Evolutionary conservation across 2,888 invertebrate species (phyloP), one percentile per base, ranked within the genome.

Genomic region (Esperia sulphurella): DNA sequence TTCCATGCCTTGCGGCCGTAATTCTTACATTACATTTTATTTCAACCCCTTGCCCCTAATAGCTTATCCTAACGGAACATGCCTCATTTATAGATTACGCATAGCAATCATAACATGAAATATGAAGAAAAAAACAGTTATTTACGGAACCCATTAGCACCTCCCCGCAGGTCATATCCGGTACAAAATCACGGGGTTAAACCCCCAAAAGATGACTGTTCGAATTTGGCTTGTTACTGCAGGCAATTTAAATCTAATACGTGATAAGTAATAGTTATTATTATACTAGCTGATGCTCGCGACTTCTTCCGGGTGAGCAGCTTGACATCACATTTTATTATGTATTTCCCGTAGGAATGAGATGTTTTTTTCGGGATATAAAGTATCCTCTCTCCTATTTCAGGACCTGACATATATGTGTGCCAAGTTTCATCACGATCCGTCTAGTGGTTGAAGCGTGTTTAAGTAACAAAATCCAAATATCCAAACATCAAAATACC

Each of bases 81-180:
- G 10, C 49, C 48, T 49, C 57, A 57, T 63, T 67, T 58, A 68
- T 66, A 61, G 63, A 73, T 73, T 71, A 72, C 60, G 54, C 49
- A 52, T 60, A 65, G 63, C 68, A 67, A 67, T 67, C 59, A 58
- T 54, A 65, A 63, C 52, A 41, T 12, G 33, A 45, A 44, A 48
- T 31, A 47, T 29, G 12, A 40, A 51, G 8, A 49, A 64, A 65
- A 68, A 68, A 61, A 55, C 56, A 54, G 53, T 66, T 69, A 77
- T 75, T 77, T 75, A 75, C 73, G 71, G 71, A 78, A 77, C 75
- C 75, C 70, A 84, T 84, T 83, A 83, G 65, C 79, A 73, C 80
- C 68, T 78, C 70, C 72, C 80, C 68, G 69, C 71, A 61, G 74
- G 75, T 79, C 61, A 82, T 79, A 80, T 86, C 86, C 86, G 84